Conservation (phyloP, 2,113 vertebrate species). For the Mohoua ochrocephala region DNA sequence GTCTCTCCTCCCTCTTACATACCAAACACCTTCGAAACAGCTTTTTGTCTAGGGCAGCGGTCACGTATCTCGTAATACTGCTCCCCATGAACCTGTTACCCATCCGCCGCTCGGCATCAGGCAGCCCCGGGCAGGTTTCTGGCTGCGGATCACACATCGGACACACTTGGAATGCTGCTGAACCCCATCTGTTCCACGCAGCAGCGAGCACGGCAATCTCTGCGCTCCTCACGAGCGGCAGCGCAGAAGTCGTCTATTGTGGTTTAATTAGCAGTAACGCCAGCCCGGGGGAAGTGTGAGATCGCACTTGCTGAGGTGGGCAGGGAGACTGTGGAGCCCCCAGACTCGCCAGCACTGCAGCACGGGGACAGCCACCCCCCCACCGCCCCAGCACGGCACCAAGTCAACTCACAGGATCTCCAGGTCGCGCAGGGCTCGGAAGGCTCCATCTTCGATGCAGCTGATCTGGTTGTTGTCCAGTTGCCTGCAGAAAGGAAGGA, state of each 20-base stretch:
- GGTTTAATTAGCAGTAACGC: conserved; percentile 59
- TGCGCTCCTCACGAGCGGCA: not conserved
- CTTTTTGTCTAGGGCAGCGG: not conserved
- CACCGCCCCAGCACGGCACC: conserved; percentile 46
- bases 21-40: not conserved
- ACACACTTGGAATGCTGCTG: not conserved
- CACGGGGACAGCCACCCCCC: conserved; percentile 40
- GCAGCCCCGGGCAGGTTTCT: not conserved
- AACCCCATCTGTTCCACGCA: conserved; percentile 33
- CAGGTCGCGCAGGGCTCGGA: conserved; percentile 97
- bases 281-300: conserved; percentile 30
- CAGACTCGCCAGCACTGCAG: conserved; percentile 45
- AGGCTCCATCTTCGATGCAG: conserved; percentile 99
- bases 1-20: conserved; percentile 27
- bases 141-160: not conserved
- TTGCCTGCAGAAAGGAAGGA: conserved; percentile 91
- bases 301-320: conserved; percentile 37
- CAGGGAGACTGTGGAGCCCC: not conserved
- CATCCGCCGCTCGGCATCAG: not conserved
- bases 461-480: conserved; percentile 99
- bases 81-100: conserved; percentile 11
- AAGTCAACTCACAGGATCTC: conserved; percentile 96
- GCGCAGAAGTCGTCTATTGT: not conserved
- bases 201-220: not conserved
- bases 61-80: not conserved